A percentile compares a stretch with the other conserved stretches of the same genome.
phyloP scores from a whole-genome alignment of 2,888 invertebrate species.

The Lycocerus yunnanus region DNA sequence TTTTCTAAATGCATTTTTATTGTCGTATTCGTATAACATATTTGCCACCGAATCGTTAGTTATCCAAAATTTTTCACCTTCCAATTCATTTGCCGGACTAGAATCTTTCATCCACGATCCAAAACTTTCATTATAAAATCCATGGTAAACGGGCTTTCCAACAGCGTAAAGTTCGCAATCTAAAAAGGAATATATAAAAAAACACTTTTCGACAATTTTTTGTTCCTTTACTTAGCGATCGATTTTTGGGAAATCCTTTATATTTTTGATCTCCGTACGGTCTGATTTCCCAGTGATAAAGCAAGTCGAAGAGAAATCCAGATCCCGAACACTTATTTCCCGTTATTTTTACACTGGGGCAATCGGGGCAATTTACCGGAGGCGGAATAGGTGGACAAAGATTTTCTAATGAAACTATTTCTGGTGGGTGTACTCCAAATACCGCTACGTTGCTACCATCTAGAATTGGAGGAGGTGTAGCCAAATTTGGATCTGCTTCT shows the following conservation, averaged over 20 bases:
- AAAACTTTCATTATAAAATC: slow-evolving; percentile 74
- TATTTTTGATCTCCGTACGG: slow-evolving; percentile 65
- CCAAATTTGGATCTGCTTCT: slow-evolving; percentile 58
- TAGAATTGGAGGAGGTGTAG: slow-evolving; percentile 55
- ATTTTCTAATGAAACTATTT: slow-evolving; percentile 61
- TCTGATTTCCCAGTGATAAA: slow-evolving; percentile 59
- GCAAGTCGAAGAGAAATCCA: slow-evolving; percentile 61
- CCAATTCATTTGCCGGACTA: slow-evolving; percentile 55
- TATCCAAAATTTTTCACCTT: slow-evolving; percentile 79
- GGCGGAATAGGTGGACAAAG: slow-evolving; percentile 61
- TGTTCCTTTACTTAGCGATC: slow-evolving; percentile 42
- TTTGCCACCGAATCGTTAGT: slow-evolving; percentile 78
- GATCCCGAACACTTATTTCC: slow-evolving; percentile 59
- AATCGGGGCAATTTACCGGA: slow-evolving; percentile 62
- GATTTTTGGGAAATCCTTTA: slow-evolving; percentile 58
- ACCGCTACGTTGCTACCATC: slow-evolving; percentile 46
- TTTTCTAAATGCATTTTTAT: slow-evolving; percentile 69
- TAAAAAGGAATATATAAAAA: slow-evolving; percentile 35
- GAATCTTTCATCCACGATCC: slow-evolving; percentile 90
- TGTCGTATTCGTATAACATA: slow-evolving; percentile 76
- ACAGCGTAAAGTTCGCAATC: slow-evolving; percentile 90
- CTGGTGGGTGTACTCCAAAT: slow-evolving; percentile 67
- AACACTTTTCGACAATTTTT: background rate
- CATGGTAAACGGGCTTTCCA: slow-evolving; percentile 90
- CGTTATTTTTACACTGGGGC: slow-evolving; percentile 58